Evolutionary conservation across 1,140 invertebrate species (phyloP), one percentile per base, ranked within the genome.

Genomic region (Aphis craccivora): DNA sequence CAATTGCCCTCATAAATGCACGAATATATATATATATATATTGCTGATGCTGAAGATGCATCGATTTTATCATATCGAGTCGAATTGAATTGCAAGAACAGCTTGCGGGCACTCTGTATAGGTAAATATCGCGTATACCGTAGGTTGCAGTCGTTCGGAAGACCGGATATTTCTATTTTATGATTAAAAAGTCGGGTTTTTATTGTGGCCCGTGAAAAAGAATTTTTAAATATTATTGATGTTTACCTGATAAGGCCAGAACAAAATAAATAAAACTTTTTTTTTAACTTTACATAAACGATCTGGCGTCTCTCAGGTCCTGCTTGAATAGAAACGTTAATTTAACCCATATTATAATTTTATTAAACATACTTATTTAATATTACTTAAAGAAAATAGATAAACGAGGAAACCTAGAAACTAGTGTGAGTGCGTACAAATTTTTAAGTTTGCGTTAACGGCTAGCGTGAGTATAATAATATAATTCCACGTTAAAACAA

Each of bases 171-270:
- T 83, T 83, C 37, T 40, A 83, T 84, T 14, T 40, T 84, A 84
- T 7, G 83, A 84, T 84, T 83, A 83, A 83, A 84, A 43, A 84
- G 83, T 84, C 83, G 25, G 2, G 83, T 84, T 43, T 84, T 51
- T 51, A 9, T 40, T 11, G 20, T 43, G 40, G 7, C 1, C 8
- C 3, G 83, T 25, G 37, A 37, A 84, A 84, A 40, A 25, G 40
- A 8, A 37, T 43, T 84, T 30, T 43, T 14, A 7, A 43, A 84
- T 25, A 43, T 84, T 22, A 40, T 35, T 25, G 37, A 18, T 5
- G 60, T n/a, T n/a, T 76, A 76, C 60, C 30, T 18, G n/a, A 67
- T 20, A 14, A 84, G 8, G 40, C 1, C 8, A 23, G 14, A 2
- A 51, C 2, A 4, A 40, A 84, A 43, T 30, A 43, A 84, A 43